These are phyloP conservation scores for Macquaria ambigua DNA, from an alignment of 2,113 vertebrate genomes.

Conservation along the genomic window DNA sequence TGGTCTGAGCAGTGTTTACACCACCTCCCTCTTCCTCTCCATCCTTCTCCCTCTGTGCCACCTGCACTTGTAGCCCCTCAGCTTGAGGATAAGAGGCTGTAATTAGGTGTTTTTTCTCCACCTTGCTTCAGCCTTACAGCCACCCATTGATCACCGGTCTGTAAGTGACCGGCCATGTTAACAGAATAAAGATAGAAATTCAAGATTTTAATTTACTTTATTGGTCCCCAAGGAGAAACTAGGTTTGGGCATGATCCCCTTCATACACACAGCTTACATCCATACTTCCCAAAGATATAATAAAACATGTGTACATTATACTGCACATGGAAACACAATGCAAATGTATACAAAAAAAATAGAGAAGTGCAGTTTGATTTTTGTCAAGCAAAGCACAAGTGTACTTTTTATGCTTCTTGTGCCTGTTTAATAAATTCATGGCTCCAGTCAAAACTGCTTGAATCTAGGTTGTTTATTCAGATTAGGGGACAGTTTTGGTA, in stretches of 20 bases:
- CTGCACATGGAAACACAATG: background rate
- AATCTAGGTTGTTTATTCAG: background rate
- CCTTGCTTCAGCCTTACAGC: slow-evolving; percentile 20
- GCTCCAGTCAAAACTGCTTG: background rate
- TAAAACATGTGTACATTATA: background rate
- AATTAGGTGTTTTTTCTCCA: slow-evolving; percentile 31
- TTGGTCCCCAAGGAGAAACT: background rate
- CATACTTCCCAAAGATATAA: background rate
- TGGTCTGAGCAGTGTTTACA: slow-evolving; percentile 45
- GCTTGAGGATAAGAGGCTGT: slow-evolving; percentile 51
- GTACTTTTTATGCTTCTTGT: background rate
- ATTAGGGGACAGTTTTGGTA: background rate
- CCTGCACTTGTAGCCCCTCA: slow-evolving; percentile 27
- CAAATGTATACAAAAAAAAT: background rate
- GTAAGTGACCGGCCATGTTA: slow-evolving; percentile 1
- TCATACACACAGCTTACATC: background rate
- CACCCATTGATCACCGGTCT: slow-evolving; percentile 22
- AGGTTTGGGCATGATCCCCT: background rate
- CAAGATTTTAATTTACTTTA: background rate
- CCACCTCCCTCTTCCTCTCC: slow-evolving; percentile 28
- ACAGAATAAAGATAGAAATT: slow-evolving; percentile 4
- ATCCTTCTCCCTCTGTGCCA: slow-evolving; percentile 30
- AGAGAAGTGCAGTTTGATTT: background rate
- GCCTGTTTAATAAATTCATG: background rate
- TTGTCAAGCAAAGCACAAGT: no score